A percentile compares a stretch with the other conserved stretches of the same genome.
phyloP scores from a whole-genome alignment of 2,113 vertebrate genomes.

The Limnothrissa miodon region DNA sequence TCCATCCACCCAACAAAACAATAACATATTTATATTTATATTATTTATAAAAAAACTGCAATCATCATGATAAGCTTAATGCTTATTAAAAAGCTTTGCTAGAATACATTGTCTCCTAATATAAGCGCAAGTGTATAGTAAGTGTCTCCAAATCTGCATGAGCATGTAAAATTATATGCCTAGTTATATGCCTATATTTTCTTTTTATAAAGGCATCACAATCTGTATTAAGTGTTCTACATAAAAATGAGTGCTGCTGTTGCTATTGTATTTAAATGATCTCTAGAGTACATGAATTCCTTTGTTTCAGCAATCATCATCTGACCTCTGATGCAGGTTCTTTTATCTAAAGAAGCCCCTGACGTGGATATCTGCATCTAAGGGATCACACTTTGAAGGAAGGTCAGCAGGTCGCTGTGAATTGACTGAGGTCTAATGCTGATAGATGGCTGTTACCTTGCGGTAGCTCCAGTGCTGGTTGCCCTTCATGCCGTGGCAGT shows the following conservation, averaged over 20 bases:
- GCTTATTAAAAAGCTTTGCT: neutral
- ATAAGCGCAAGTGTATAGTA: too few relatives aligned
- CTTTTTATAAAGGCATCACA: neutral
- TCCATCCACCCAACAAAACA: neutral
- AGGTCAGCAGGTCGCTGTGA: neutral
- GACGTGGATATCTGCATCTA: neutral
- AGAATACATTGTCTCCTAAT: too few relatives aligned
- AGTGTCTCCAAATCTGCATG: neutral
- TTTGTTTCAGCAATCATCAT: neutral
- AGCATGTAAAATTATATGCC: neutral
- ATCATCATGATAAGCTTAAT: neutral
- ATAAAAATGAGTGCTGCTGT: neutral
- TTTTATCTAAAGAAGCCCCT: neutral
- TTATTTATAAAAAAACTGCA: neutral
- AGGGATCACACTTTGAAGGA: neutral
- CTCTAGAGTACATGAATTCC: neutral
- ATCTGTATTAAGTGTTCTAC: neutral
- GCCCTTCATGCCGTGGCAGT: conserved; percentile 88
- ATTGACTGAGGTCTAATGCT: neutral
- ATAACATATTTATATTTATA: too few relatives aligned
- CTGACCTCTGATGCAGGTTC: neutral
- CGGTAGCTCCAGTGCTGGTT: conserved; percentile 87
- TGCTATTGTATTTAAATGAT: neutral
- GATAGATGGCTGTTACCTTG: conserved; percentile 67
- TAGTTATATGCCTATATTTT: too few relatives aligned